phyloP scores from a whole-genome alignment of 2,113 vertebrate genomes.

The Chunga burmeisteri region DNA sequence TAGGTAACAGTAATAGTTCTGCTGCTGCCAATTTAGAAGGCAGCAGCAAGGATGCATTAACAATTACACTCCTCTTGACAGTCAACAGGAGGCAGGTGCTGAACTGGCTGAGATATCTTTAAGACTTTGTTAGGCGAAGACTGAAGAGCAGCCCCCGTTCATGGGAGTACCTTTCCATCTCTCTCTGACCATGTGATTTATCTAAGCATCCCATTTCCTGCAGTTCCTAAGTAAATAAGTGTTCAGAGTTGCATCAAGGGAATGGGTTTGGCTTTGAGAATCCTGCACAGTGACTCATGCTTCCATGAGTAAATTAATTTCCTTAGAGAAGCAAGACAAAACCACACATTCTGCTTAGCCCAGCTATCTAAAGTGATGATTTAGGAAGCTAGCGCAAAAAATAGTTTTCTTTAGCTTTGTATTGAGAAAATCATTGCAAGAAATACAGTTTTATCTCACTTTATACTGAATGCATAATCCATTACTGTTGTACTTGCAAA shows the following conservation, averaged over 20 bases:
- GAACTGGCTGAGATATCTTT: neutral
- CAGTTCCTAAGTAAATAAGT: neutral
- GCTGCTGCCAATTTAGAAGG: neutral
- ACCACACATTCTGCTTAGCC: neutral
- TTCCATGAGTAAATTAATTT: neutral
- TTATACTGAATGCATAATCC: neutral
- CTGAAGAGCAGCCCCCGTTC: neutral
- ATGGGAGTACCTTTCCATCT: neutral
- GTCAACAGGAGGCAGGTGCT: neutral
- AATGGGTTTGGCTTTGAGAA: constrained; percentile 5
- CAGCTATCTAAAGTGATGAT: neutral
- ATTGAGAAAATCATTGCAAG: neutral
- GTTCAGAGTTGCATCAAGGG: neutral
- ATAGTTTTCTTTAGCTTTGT: neutral
- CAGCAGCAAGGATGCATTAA: neutral
- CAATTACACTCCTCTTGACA: neutral
- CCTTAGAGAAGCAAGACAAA: neutral
- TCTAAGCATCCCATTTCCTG: neutral
- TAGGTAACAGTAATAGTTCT: neutral
- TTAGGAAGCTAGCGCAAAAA: neutral
- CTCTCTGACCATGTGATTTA: neutral
- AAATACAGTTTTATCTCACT: neutral
- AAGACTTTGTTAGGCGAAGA: neutral
- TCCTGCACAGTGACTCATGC: neutral
- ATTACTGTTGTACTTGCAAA: neutral